These are phyloP conservation scores for Montipora capricornis DNA, from an alignment of 64 coral and sea anemone genomes.

Conservation along the genomic window DNA sequence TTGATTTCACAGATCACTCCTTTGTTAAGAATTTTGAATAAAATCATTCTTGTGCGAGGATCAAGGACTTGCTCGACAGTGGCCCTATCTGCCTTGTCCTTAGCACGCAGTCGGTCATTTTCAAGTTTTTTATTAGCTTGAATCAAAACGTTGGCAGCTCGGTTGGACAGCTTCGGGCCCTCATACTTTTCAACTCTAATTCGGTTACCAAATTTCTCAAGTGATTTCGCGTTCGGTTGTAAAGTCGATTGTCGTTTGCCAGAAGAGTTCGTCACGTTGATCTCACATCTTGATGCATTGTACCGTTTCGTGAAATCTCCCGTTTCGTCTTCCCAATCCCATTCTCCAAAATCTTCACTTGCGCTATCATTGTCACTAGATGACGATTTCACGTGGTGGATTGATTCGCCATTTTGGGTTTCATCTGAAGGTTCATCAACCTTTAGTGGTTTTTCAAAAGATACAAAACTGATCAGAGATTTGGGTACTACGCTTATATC, in stretches of 20 bases:
- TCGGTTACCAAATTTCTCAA: slow-evolving; percentile 87
- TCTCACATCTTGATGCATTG: slow-evolving; percentile 82
- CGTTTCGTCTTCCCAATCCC: slow-evolving; percentile 96
- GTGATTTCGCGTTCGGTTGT: slow-evolving; percentile 92
- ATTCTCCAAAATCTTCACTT: slow-evolving; percentile 83
- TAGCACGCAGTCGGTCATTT: slow-evolving; percentile 85
- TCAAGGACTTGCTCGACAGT: slow-evolving; percentile 93
- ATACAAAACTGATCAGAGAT: slow-evolving; percentile 27
- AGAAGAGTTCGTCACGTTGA: slow-evolving; percentile 62
- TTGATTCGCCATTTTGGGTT: slow-evolving; percentile 5
- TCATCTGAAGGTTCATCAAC: neutral
- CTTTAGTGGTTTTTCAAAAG: neutral
- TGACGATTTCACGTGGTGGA: slow-evolving; percentile 45
- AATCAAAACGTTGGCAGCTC: slow-evolving; percentile 87
- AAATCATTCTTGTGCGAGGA: slow-evolving; percentile 97
- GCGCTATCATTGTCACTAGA: slow-evolving; percentile 41
- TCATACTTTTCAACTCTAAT: slow-evolving; percentile 93
- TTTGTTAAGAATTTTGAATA: slow-evolving; percentile 94
- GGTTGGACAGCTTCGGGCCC: slow-evolving; percentile 84
- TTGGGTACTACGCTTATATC: slow-evolving; percentile 69
- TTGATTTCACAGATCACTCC: slow-evolving; percentile 96
- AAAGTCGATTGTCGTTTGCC: slow-evolving; percentile 71
- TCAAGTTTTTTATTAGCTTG: slow-evolving; percentile 79
- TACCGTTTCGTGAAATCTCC: slow-evolving; percentile 97
- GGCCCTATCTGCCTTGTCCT: slow-evolving; percentile 89